Conservation (phyloP, 2,797 vertebrate species). For the Karalla daura region DNA sequence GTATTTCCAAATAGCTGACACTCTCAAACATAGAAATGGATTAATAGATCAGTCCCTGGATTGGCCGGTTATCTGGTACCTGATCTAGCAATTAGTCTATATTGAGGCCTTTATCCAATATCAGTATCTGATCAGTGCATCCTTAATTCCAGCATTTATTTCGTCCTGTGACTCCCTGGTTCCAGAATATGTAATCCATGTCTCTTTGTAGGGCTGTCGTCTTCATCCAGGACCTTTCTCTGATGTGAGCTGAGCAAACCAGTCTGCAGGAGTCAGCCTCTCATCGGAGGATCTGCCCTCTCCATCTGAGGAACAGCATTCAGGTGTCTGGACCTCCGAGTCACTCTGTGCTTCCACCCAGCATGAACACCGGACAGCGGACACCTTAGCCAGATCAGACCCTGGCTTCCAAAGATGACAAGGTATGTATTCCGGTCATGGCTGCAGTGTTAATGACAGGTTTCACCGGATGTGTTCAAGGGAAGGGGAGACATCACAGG, state of each 20-base stretch:
- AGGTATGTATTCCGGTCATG: too few species aligned
- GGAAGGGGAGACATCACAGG: too few species aligned
- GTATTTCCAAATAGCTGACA: too few species aligned
- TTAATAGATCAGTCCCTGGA: too few species aligned
- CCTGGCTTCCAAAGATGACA: conserved; percentile 88
- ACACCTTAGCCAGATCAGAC: conserved; percentile 82
- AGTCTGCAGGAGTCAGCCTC: conserved; percentile 46
- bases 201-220: conserved; percentile 69
- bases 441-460: too few species aligned
- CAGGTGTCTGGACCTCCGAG: conserved; percentile 45
- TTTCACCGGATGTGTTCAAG: too few species aligned
- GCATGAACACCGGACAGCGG: conserved; percentile 85
- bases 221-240: conserved; percentile 45
- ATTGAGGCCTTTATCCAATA: too few species aligned
- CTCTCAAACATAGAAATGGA: too few species aligned
- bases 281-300: conserved; percentile 47
- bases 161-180: conserved; percentile 31
- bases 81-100: too few species aligned
- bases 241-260: conserved; percentile 64
- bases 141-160: conserved; percentile 20
- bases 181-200: conserved; percentile 74
- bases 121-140: too few species aligned
- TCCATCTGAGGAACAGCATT: conserved; percentile 38
- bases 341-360: conserved; percentile 78
- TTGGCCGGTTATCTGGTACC: too few species aligned